Percentiles rank a stretch among this genome's conserved stretches.
These are phyloP conservation scores for Poeciliopsis gracilis DNA, from an alignment of 2,797 vertebrate species.

Conservation along the genomic window DNA sequence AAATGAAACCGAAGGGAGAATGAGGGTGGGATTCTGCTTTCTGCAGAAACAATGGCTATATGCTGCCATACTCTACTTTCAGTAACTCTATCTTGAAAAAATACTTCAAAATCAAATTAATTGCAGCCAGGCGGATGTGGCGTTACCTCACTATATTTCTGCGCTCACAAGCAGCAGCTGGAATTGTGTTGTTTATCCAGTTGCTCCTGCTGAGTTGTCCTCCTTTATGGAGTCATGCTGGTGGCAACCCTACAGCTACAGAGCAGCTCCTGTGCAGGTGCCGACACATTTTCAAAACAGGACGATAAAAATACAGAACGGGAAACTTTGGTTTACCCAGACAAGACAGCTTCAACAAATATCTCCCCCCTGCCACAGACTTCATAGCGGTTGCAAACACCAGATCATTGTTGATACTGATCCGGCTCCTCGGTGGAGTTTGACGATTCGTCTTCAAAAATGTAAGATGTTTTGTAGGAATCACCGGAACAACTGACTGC, in stretches of 20 bases:
- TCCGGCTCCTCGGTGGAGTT: conserved; percentile 8
- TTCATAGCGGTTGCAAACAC: conserved; percentile 3
- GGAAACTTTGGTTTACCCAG: neutral
- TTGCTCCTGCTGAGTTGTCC: conserved; percentile 32
- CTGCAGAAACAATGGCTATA: neutral
- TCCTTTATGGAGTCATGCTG: conserved; percentile 45
- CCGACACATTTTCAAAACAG: conserved; percentile 14
- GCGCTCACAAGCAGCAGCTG: conserved; percentile 13
- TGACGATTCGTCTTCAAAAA: conserved; percentile 21
- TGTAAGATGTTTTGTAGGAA: neutral
- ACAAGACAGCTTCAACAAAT: conserved; percentile 1
- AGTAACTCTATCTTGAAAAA: neutral
- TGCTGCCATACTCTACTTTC: neutral
- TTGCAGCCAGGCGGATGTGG: neutral
- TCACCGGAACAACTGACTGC: neutral
- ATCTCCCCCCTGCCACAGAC: conserved; percentile 3
- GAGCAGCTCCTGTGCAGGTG: conserved; percentile 19
- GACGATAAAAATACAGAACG: conserved; percentile 9
- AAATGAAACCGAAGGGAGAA: neutral
- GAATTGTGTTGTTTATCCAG: conserved; percentile 26
- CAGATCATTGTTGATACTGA: neutral
- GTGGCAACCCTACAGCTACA: conserved; percentile 29
- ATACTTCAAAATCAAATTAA: neutral
- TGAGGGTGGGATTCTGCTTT: neutral
- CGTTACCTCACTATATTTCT: neutral